Base-by-base conservation (phyloP, 1,140 invertebrate species). In the Fopius arisanus region DNA sequence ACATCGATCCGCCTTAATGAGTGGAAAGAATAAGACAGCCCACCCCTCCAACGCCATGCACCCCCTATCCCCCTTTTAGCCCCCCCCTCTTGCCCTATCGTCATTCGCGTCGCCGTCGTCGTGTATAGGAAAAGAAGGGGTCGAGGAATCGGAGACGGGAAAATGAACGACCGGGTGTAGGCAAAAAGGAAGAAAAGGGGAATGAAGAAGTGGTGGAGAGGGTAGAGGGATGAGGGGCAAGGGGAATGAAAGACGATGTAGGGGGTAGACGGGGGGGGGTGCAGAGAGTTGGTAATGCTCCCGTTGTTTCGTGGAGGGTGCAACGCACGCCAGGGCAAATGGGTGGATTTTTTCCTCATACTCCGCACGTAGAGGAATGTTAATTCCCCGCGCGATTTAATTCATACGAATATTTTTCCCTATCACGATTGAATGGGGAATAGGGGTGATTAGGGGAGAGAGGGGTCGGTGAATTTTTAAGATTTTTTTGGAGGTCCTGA, bases 1-100 rank as follows among this genome's bases (percentile, higher is more conserved):
- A 86, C 85, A 88, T 88, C 87, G 87, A 87, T 87, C 87, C 85
- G 83, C 85, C 85, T 88, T 88, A 87, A 88, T 87, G 86, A 87
- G 86, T 87, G 86, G 84, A 87, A 88, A 87, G 86, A 88, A 88
- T 87, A 87, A 87, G 85, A 87, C 86, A 86, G 84, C 82, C 82
- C 76, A 75, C 72, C 74, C 70, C 73, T 76, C 70, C 70, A 63
- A 62, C 65, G 62, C 63, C 62, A 43, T 51, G 67, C 76, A 69
- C 77, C 77, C 74, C 62, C 28, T 29, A 40, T 62, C 28, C 43
- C 68, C 41, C 67, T 14, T 14, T 28, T 63, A 48, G 10, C 7
- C 33, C 73, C 23, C 43, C 48, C 33, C 65, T 37, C 37, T 40
- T 59, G 16, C 29, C 40, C 51, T 23, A 62, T 41, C 59, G 3